These are phyloP conservation scores for Drosophila helvetica DNA, from an alignment of 2,888 invertebrate genomes.

Conservation along the genomic window DNA sequence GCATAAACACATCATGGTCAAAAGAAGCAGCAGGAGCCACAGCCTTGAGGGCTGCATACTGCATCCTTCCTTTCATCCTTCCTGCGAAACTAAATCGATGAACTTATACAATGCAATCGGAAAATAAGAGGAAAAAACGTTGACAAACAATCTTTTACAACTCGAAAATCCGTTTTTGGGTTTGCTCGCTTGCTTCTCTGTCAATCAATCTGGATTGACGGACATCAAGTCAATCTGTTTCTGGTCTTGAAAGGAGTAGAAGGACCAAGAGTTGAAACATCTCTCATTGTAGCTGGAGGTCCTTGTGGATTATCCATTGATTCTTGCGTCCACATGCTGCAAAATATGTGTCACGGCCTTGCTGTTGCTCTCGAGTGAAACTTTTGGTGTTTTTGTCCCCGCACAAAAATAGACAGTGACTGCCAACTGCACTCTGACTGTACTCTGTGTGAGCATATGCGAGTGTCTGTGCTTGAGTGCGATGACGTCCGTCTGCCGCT, in stretches of 20 bases:
- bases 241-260: not conserved
- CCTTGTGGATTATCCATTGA: not conserved
- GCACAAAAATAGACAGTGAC: slow-evolving; percentile 58
- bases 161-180: slow-evolving; percentile 23
- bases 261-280: too few relatives aligned
- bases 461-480: not conserved
- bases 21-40: slow-evolving; percentile 25
- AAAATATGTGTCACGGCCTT: slow-evolving; percentile 71
- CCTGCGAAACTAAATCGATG: slow-evolving; percentile 33
- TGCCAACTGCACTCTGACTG: too few relatives aligned
- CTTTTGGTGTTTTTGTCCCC: slow-evolving; percentile 40
- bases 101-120: slow-evolving; percentile 31
- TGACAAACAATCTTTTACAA: slow-evolving; percentile 23
- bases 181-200: slow-evolving; percentile 4
- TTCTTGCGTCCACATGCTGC: slow-evolving; percentile 36
- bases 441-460: not conserved
- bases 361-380: slow-evolving; percentile 26
- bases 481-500: slow-evolving; percentile 39
- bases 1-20: slow-evolving; percentile 60
- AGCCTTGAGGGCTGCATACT: not conserved
- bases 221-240: slow-evolving; percentile 28
- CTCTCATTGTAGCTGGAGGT: too few relatives aligned
- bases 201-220: slow-evolving; percentile 27
- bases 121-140: not conserved
- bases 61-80: not conserved